These are phyloP conservation scores for Melospiza georgiana DNA, from an alignment of 2,113 vertebrate genomes.

Conservation along the genomic window DNA sequence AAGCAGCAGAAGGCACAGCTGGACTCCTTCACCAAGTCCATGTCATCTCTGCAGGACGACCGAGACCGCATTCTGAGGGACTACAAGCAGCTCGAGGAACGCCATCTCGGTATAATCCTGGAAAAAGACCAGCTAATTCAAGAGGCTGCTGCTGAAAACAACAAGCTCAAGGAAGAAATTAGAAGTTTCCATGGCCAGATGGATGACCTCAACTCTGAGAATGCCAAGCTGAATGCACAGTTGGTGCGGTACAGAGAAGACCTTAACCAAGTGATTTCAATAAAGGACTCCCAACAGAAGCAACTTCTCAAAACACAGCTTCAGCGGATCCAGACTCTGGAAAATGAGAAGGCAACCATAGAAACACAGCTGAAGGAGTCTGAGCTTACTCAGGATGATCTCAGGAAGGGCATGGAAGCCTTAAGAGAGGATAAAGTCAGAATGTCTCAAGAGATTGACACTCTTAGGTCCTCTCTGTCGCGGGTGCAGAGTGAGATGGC, in stretches of 20 bases:
- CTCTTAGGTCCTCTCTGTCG: slow-evolving; percentile 43
- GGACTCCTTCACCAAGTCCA: slow-evolving; percentile 89
- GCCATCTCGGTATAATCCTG: slow-evolving; percentile 86
- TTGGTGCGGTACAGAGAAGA: slow-evolving; percentile 88
- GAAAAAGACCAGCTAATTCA: slow-evolving; percentile 94
- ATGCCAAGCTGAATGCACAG: slow-evolving; percentile 89
- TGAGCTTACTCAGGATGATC: slow-evolving; percentile 4
- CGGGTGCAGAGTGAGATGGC: slow-evolving; percentile 47
- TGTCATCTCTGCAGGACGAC: slow-evolving; percentile 94
- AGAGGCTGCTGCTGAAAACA: slow-evolving; percentile 92
- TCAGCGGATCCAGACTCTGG: slow-evolving; percentile 79
- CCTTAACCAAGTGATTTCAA: slow-evolving; percentile 88
- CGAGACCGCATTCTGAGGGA: slow-evolving; percentile 84
- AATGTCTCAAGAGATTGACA: slow-evolving; percentile 63
- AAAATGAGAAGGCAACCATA: slow-evolving; percentile 71
- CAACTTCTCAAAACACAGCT: slow-evolving; percentile 85
- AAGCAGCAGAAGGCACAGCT: slow-evolving; percentile 81
- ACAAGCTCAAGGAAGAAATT: slow-evolving; percentile 88
- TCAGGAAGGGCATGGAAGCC: slow-evolving; percentile 10
- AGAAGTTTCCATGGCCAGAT: slow-evolving; percentile 81
- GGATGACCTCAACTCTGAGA: slow-evolving; percentile 93
- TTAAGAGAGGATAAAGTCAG: slow-evolving; percentile 65
- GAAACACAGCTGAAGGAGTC: slow-evolving; percentile 65
- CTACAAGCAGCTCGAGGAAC: slow-evolving; percentile 91
- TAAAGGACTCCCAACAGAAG: slow-evolving; percentile 94